Percentiles rank a stretch among this genome's conserved stretches.
These are phyloP conservation scores for Cephus sareptanus DNA, from an alignment of 2,888 invertebrate species.

Conservation along the genomic window DNA sequence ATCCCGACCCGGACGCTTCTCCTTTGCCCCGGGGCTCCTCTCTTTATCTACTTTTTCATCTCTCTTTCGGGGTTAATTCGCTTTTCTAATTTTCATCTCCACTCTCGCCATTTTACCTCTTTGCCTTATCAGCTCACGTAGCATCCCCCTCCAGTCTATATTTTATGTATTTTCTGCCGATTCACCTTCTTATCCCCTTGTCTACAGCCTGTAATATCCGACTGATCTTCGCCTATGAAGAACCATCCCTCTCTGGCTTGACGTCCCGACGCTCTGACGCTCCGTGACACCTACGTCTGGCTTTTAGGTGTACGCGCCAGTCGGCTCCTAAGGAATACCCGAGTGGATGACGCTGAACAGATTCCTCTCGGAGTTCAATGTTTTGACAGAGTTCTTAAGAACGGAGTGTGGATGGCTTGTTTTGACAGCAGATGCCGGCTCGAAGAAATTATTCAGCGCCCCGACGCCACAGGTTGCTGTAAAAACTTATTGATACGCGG, in stretches of 20 bases:
- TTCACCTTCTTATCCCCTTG: too few species aligned
- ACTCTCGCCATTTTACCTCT: too few species aligned
- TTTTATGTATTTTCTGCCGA: too few species aligned
- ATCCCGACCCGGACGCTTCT: constrained; percentile 17
- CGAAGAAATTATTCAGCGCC: not conserved
- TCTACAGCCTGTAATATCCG: too few species aligned
- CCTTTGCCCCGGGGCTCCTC: constrained; percentile 4
- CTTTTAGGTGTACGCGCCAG: not conserved
- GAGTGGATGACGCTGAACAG: not conserved
- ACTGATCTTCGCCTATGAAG: not conserved
- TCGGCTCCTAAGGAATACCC: not conserved
- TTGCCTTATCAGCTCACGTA: too few species aligned
- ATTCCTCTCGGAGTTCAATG: not conserved
- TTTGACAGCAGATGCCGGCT: not conserved
- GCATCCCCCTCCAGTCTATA: too few species aligned
- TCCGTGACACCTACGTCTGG: too few species aligned
- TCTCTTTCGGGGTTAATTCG: not conserved
- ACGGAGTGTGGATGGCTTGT: not conserved
- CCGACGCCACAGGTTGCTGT: too few species aligned
- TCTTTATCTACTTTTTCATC: constrained; percentile 5
- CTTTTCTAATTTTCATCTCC: too few species aligned
- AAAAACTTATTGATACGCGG: too few species aligned
- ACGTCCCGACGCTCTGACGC: too few species aligned
- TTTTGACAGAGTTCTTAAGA: not conserved
- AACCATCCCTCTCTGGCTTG: too few species aligned